Conservation (phyloP, 1,140 invertebrate genomes). For the Drosophila teissieri region DNA sequence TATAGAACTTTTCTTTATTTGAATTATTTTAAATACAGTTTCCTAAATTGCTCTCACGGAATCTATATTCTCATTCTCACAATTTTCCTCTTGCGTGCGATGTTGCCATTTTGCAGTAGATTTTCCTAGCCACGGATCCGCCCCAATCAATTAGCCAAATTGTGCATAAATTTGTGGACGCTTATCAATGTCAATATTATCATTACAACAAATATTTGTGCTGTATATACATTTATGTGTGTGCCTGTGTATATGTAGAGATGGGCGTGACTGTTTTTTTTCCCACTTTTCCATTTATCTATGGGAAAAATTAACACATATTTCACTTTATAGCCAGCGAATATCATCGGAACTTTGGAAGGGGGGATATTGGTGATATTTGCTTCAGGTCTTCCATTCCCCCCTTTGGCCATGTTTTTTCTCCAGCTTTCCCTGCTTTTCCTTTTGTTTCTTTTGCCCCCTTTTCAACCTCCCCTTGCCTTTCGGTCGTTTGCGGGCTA, state of each 20-base stretch:
- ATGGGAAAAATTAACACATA: slow-evolving; percentile 76
- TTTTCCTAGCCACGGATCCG: slow-evolving; percentile 28
- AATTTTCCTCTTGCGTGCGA: slow-evolving; percentile 54
- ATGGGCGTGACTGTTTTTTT: slow-evolving; percentile 40
- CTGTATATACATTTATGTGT: slow-evolving; percentile 3
- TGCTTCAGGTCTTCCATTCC: slow-evolving; percentile 1
- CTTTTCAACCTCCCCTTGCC: not conserved
- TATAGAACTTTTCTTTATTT: not conserved
- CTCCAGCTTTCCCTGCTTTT: not conserved
- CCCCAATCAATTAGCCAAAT: slow-evolving; percentile 82
- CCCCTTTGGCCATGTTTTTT: not conserved
- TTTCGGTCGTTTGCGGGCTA: slow-evolving; percentile 39
- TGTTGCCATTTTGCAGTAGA: slow-evolving; percentile 47
- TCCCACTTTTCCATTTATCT: slow-evolving; percentile 14
- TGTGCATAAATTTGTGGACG: slow-evolving; percentile 82
- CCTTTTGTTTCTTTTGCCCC: not conserved
- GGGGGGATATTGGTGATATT: not conserved
- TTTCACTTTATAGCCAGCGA: slow-evolving; percentile 77
- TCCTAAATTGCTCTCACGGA: not conserved
- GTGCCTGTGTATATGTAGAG: not conserved
- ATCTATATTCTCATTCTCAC: slow-evolving; percentile 1
- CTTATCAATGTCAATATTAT: slow-evolving; percentile 83
- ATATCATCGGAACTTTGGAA: slow-evolving; percentile 56
- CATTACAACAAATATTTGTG: slow-evolving; percentile 76
- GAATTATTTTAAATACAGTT: not conserved